Percentiles rank a stretch among this genome's conserved stretches.
These are phyloP conservation scores for Ochropleura plecta DNA, from an alignment of 2,888 invertebrate genomes.

Conservation along the genomic window DNA sequence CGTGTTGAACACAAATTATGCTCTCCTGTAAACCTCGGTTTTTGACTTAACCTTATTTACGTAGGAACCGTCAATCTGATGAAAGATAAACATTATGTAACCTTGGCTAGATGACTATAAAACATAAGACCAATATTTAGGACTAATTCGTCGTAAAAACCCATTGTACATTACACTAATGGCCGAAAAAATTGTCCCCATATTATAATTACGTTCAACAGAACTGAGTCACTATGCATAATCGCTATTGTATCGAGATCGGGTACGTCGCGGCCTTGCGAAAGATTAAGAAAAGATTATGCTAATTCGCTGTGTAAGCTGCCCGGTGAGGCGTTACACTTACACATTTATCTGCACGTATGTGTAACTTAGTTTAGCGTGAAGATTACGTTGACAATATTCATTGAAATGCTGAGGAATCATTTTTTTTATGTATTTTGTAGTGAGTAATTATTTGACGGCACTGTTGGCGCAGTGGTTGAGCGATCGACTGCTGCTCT, in stretches of 20 bases:
- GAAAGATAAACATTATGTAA: not conserved
- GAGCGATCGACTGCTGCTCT: too few relatives aligned
- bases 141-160: constrained; percentile 6
- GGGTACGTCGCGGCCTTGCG: constrained; percentile 70
- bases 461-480: too few relatives aligned
- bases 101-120: not conserved
- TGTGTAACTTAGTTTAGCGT: constrained; percentile 38
- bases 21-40: too few relatives aligned
- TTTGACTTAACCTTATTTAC: too few relatives aligned
- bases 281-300: constrained; percentile 75
- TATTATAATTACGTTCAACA: constrained; percentile 42
- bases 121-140: constrained; percentile 14
- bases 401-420: not conserved
- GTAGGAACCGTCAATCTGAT: too few relatives aligned
- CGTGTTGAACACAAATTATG: too few relatives aligned
- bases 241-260: constrained; percentile 62
- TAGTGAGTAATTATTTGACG: not conserved
- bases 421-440: not conserved
- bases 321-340: constrained; percentile 40
- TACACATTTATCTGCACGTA: constrained; percentile 50
- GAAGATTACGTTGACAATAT: constrained; percentile 26
- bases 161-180: constrained; percentile 26
- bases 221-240: constrained; percentile 40
- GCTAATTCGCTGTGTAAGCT: constrained; percentile 72
- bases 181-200: constrained; percentile 49